Evolutionary conservation across 2,113 vertebrate species (phyloP).

Genomic region (Pipa parva): DNA sequence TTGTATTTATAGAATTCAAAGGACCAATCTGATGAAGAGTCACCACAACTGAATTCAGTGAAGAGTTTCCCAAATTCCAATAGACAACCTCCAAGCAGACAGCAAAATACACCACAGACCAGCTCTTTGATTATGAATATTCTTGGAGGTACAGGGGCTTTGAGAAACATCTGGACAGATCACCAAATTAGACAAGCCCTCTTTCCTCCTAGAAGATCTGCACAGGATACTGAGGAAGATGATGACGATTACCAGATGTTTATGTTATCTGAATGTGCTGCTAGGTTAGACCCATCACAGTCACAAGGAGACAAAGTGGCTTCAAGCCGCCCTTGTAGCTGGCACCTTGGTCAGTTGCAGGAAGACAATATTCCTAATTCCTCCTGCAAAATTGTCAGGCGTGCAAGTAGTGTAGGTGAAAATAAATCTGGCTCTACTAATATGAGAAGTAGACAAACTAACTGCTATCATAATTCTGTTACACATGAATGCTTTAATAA

Average conservation of each 20-base stretch:
- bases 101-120: conserved; percentile 60
- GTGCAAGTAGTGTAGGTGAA: conserved; percentile 90
- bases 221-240: conserved; percentile 76
- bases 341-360: conserved; percentile 77
- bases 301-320: conserved; percentile 51
- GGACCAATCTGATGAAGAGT: conserved; percentile 72
- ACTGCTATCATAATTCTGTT: conserved; percentile 50
- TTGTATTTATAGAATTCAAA: conserved; percentile 69
- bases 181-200: conserved; percentile 83
- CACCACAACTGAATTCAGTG: conserved; percentile 59
- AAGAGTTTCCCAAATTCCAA: conserved; percentile 50
- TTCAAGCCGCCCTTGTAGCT: conserved; percentile 83
- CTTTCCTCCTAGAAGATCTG: conserved; percentile 78
- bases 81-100: conserved; percentile 45
- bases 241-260: conserved; percentile 96
- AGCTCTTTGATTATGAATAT: conserved; percentile 63
- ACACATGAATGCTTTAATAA: conserved; percentile 57
- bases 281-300: conserved; percentile 59
- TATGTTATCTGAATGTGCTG: conserved; percentile 68
- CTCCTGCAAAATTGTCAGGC: conserved; percentile 69
- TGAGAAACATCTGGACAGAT: conserved; percentile 86
- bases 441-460: conserved; percentile 45
- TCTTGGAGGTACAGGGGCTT: conserved; percentile 60
- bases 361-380: conserved; percentile 57
- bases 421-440: conserved; percentile 56